These are phyloP conservation scores for Drosophila subsilvestris DNA, from an alignment of 2,888 invertebrate species.

Conservation along the genomic window DNA sequence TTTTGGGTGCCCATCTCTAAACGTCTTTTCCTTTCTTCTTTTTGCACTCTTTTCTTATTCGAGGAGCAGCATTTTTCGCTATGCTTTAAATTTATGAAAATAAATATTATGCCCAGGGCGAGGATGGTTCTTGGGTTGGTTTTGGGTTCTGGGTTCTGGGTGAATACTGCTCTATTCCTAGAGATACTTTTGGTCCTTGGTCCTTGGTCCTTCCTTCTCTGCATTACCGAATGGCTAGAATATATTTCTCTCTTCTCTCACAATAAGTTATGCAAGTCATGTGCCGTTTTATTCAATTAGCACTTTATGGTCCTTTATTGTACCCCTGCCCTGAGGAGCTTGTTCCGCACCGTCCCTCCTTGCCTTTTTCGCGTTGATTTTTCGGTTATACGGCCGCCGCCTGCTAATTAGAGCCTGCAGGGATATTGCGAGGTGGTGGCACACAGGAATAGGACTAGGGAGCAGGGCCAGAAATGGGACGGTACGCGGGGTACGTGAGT, in stretches of 20 bases:
- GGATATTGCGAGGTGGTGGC: slow-evolving; percentile 22
- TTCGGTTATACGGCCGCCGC: slow-evolving; percentile 80
- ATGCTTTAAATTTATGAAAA: slow-evolving; percentile 78
- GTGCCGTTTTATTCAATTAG: slow-evolving; percentile 83
- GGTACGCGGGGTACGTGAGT: slow-evolving; percentile 70
- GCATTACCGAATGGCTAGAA: slow-evolving; percentile 47
- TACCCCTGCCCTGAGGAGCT: slow-evolving; percentile 55
- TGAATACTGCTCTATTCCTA: slow-evolving; percentile 22
- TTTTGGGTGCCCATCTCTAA: slow-evolving; percentile 71
- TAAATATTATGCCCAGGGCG: slow-evolving; percentile 71
- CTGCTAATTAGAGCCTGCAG: slow-evolving; percentile 76
- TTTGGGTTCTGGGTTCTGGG: slow-evolving; percentile 11
- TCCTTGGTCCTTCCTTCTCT: slow-evolving; percentile 27
- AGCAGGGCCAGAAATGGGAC: background rate
- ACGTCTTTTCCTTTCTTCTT: slow-evolving; percentile 33
- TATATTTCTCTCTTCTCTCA: slow-evolving; percentile 61
- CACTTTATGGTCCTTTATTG: slow-evolving; percentile 81
- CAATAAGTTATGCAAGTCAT: slow-evolving; percentile 83
- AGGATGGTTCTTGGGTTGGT: slow-evolving; percentile 49
- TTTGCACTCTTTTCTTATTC: slow-evolving; percentile 46
- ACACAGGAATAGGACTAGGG: background rate
- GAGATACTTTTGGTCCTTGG: slow-evolving; percentile 15
- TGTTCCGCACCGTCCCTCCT: slow-evolving; percentile 1
- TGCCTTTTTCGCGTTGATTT: slow-evolving; percentile 71
- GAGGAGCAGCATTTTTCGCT: slow-evolving; percentile 42